Evolutionary conservation across 2,888 invertebrate genomes (phyloP).

Genomic region (Homarus gammarus): DNA sequence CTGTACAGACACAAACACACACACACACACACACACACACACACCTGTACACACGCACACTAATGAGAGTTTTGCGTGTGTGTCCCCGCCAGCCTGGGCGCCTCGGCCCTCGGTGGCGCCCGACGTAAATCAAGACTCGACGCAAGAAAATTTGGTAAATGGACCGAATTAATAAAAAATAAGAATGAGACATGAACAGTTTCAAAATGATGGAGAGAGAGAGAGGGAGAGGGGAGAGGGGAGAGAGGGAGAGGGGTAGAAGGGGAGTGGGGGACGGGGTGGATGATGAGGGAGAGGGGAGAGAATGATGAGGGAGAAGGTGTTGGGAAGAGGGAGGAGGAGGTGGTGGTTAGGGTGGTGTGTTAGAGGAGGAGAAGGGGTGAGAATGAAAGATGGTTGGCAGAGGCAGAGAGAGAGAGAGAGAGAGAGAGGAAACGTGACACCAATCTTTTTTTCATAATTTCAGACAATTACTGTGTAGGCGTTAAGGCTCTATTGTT

Average conservation of each 20-base stretch:
- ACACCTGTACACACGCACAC: not conserved
- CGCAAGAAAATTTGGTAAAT: slow-evolving; percentile 8
- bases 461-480: too few species aligned
- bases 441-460: too few species aligned
- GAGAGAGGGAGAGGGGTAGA: not conserved
- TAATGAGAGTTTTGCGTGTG: not conserved
- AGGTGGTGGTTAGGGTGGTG: not conserved
- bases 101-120: not conserved
- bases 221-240: not conserved
- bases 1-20: not conserved
- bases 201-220: not conserved
- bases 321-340: not conserved
- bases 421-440: not conserved
- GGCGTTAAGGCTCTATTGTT: too few species aligned
- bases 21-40: not conserved
- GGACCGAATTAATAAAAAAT: slow-evolving; percentile 9
- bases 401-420: not conserved
- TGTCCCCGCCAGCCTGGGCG: not conserved
- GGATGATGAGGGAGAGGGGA: not conserved
- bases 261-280: not conserved
- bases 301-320: not conserved
- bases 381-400: too few species aligned
- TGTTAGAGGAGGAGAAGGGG: too few species aligned
- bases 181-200: slow-evolving; percentile 1
- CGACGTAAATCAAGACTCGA: not conserved